Evolutionary conservation across 37 sponge, comb jelly and placozoan genomes (phyloP), one percentile per base, ranked within the genome.

Genomic region (Aplysina aerophoba): DNA sequence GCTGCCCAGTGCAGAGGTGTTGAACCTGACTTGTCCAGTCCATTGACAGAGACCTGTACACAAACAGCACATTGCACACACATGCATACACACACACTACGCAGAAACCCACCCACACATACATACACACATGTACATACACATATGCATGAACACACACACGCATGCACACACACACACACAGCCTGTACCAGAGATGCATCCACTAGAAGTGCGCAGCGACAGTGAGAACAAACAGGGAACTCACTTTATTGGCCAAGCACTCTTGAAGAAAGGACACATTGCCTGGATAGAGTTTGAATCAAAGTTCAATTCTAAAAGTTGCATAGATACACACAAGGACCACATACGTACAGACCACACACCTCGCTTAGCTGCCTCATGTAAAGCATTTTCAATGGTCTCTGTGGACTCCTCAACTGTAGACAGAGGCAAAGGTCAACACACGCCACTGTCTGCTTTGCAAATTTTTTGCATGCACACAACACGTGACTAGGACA

Each of bases 1-100:
- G 99, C 96, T 22, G 96, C 99, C 99, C 99, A 98, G 90, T 98
- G 99, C 21, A 98, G 83, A 0, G 99, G 88, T 35, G 99, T 98
- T n/a, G 96, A 98, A 6, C 99, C 99, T 0, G 99, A 93, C 81
- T 98, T 96, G 86, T 98, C 99, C 84, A 98, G 85, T 6, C 96
- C 96, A 86, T 98, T 98, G 22, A 90, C 93, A 39, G 99, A 98
- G 62, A 98, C 93, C 93, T 91, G 59, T 35, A 69, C 71, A 69
- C 71, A 69, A 16, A 69, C 33, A 69, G 35, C 13, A 16, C 28
- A 31, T 30, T 30, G 27, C 66, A 65, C 66, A 65, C 66, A 65
- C 66, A 65, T 30, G 27, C 66, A 65, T 30, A 65, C 66, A 65
- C 66, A 65, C 22, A 16, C 66, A 65, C 66, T n/a, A n/a, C n/a